A percentile compares a stretch with the other conserved stretches of the same genome.
Conservation (phyloP, 2,888 invertebrate genomes). For the Pristionchus japonicus region DNA sequence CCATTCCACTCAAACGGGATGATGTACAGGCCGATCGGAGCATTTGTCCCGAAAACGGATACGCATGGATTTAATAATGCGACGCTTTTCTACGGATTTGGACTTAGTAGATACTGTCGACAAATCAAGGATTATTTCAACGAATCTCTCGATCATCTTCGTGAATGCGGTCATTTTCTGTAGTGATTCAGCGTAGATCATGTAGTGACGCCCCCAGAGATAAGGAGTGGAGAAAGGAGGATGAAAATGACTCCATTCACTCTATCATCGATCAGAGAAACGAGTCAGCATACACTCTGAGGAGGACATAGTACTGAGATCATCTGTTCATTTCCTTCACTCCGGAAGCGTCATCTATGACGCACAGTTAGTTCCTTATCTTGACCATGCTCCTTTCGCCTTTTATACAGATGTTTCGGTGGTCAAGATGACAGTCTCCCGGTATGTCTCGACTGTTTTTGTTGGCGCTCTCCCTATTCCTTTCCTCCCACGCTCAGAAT, state of each 20-base stretch:
- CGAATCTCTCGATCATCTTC: neutral
- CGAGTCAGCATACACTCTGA: neutral
- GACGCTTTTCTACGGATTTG: too few species aligned
- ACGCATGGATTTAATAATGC: too few species aligned
- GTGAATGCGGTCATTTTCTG: neutral
- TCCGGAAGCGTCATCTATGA: neutral
- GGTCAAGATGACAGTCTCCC: neutral
- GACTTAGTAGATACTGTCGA: too few species aligned
- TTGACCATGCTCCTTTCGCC: neutral
- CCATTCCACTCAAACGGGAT: too few species aligned
- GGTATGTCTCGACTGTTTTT: neutral
- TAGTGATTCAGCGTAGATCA: neutral
- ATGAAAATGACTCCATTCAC: neutral
- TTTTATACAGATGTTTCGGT: neutral
- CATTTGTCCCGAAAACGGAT: too few species aligned
- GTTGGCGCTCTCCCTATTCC: neutral
- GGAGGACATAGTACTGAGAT: neutral
- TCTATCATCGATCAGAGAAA: neutral
- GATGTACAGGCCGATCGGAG: too few species aligned
- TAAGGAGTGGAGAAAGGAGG: neutral
- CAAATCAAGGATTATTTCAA: neutral
- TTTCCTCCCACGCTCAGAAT: neutral
- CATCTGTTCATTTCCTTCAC: neutral
- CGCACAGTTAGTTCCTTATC: neutral
- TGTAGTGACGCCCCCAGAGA: conserved; percentile 3